phyloP scores from a whole-genome alignment of 2,113 vertebrate genomes.

The Gymnorhina tibicen region DNA sequence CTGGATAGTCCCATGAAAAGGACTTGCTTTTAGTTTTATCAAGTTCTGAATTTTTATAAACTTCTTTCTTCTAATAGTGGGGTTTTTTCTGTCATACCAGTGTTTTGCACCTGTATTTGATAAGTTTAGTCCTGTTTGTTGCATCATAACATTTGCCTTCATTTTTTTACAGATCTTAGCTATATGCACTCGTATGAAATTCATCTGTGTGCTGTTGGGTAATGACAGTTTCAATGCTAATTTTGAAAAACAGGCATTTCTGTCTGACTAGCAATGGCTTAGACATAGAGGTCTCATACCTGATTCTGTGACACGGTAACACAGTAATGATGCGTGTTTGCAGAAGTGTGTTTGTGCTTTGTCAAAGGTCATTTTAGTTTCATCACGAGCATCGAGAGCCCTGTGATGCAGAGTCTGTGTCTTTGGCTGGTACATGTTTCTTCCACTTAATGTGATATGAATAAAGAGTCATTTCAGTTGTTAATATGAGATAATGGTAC shows the following conservation, averaged over 20 bases:
- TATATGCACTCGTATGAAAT: background rate
- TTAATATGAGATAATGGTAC: background rate
- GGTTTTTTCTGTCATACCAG: background rate
- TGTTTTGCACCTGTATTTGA: background rate
- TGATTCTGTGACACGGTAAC: background rate
- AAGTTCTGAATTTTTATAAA: background rate
- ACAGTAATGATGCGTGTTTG: background rate
- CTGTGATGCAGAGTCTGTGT: background rate
- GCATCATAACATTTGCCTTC: background rate
- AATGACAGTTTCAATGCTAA: background rate
- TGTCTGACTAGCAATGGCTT: background rate
- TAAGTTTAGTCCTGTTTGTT: background rate
- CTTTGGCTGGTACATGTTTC: background rate
- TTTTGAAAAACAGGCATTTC: background rate
- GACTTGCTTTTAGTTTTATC: conserved; percentile 3
- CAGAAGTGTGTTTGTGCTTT: conserved; percentile 3
- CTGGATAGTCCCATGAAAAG: background rate
- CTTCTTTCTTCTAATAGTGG: background rate
- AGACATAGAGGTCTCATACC: background rate
- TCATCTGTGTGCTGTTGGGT: background rate
- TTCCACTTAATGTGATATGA: conserved; percentile 20
- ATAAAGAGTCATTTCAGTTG: conserved; percentile 23
- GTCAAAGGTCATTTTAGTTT: background rate
- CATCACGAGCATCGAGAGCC: background rate
- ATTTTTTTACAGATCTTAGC: background rate